phyloP scores from a whole-genome alignment of 2,888 invertebrate species.

The Heliothis peltigera region DNA sequence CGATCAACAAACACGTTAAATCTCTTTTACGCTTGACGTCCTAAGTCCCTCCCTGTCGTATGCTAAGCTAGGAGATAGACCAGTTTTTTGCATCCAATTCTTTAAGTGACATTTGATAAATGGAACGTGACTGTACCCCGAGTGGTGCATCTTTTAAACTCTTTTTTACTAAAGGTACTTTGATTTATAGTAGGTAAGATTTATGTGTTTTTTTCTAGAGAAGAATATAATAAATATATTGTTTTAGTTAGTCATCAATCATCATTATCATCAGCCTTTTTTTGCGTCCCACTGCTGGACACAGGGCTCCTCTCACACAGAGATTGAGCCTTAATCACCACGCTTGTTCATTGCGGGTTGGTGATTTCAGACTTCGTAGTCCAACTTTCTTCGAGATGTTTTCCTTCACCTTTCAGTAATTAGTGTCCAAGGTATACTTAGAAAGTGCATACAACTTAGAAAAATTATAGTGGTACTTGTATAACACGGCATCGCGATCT shows the following conservation, averaged over 20 bases:
- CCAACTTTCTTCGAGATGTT: too few relatives aligned
- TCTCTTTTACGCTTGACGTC: constrained; percentile 17
- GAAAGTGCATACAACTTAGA: too few relatives aligned
- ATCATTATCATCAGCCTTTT: too few relatives aligned
- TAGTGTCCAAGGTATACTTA: too few relatives aligned
- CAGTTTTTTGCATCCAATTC: constrained; percentile 62
- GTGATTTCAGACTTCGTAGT: too few relatives aligned
- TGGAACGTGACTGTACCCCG: constrained; percentile 57
- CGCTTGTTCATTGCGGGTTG: too few relatives aligned
- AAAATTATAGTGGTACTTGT: too few relatives aligned
- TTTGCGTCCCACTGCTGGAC: too few relatives aligned
- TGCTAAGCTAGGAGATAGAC: constrained; percentile 41
- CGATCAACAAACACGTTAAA: constrained; percentile 34
- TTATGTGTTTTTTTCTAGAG: constrained; percentile 42
- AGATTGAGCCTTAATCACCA: too few relatives aligned
- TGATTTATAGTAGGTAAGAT: constrained; percentile 56
- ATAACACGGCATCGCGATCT: too few relatives aligned
- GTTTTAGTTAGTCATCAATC: constrained; percentile 39
- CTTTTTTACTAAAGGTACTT: constrained; percentile 36
- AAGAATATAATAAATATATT: constrained; percentile 43
- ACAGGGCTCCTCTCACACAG: too few relatives aligned
- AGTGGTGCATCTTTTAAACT: constrained; percentile 69
- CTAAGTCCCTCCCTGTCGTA: constrained; percentile 48
- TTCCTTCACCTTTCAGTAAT: too few relatives aligned
- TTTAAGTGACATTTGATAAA: constrained; percentile 70